A percentile compares a stretch with the other conserved stretches of the same genome.
phyloP scores from a whole-genome alignment of 2,113 vertebrate genomes.

The Triplophysa siluroides region DNA sequence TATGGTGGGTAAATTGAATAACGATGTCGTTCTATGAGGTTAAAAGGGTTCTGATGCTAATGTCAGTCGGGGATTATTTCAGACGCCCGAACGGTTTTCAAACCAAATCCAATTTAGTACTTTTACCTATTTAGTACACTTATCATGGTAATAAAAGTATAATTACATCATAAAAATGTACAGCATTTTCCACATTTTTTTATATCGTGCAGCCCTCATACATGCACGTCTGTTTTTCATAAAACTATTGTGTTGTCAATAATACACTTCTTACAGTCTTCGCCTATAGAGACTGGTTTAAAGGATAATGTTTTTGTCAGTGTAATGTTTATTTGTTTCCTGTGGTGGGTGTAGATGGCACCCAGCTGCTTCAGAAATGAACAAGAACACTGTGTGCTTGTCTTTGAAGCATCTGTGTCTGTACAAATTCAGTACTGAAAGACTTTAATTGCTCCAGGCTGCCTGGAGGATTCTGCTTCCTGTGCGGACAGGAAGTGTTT shows the following conservation, averaged over 20 bases:
- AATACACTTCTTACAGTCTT: neutral
- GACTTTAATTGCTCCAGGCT: conserved; percentile 27
- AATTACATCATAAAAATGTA: too few species aligned
- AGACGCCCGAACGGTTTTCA: neutral
- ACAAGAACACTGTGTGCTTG: conserved; percentile 23
- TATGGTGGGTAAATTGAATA: conserved; percentile 21
- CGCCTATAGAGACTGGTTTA: neutral
- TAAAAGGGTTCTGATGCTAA: conserved; percentile 12
- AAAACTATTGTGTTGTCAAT: neutral
- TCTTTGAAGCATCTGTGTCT: conserved; percentile 19
- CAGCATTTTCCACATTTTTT: too few species aligned
- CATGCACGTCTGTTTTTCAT: too few species aligned
- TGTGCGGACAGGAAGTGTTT: conserved; percentile 34
- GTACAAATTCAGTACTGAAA: conserved; percentile 12
- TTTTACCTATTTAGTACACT: neutral
- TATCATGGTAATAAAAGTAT: too few species aligned
- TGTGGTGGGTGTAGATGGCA: conserved; percentile 33
- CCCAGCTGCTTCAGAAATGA: conserved; percentile 30
- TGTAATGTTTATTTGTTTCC: conserved; percentile 26
- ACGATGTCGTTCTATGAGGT: neutral
- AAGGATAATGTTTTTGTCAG: conserved; percentile 23
- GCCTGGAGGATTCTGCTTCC: conserved; percentile 30
- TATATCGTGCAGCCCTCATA: too few species aligned
- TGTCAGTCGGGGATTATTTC: conserved; percentile 10
- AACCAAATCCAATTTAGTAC: neutral